Base-by-base conservation (phyloP, 2,113 vertebrate species). In the Mormyrus iriodes region DNA sequence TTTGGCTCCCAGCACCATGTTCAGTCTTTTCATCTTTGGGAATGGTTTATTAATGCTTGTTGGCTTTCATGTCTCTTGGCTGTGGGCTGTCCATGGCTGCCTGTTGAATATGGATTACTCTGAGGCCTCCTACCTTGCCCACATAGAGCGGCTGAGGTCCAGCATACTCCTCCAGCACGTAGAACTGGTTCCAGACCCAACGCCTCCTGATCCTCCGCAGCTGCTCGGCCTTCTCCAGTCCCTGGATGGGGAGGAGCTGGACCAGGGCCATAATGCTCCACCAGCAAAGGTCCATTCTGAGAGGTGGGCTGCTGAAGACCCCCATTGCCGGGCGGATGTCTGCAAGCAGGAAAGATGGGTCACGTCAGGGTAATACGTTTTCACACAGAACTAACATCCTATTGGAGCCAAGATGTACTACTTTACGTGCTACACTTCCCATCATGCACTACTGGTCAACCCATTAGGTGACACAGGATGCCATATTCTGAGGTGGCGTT, bases 141-240 rank as follows among this genome's bases (percentile, higher is more conserved):
- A 99, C 97, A 0, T 99, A 99, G 82, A 99, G 95, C 21, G 98
- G 98, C 73, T 99, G 98, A 1, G 97, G 96, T 76, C 97, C 98
- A 0, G 98, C 98, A 91, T 99, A 98, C 90, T 99, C 98, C 95
- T 99, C 98, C 93, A 99, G 93, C 92, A 99, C 98, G 0, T 99
- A 99, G 94, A 99, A 99, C 93, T 99, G 98, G 93, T 99, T 99
- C 98, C 98, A 99, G 73, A 99, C 98, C 98, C 98, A 99, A 92
- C 98, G 97, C 89, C 98, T 95, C 92, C 97, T 99, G 91, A 96
- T 96, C 61, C 98, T 94, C 15, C 94, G 95, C 76, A 97, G 97
- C 73, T 91, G 88, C 27, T 65, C 87, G 0, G 85, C 58, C 21
- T 88, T 85, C 0, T 88, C 51, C 89, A 91, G 92, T 91, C 93